These are phyloP conservation scores for Xestia c-nigrum DNA, from an alignment of 2,888 invertebrate species.

Conservation along the genomic window DNA sequence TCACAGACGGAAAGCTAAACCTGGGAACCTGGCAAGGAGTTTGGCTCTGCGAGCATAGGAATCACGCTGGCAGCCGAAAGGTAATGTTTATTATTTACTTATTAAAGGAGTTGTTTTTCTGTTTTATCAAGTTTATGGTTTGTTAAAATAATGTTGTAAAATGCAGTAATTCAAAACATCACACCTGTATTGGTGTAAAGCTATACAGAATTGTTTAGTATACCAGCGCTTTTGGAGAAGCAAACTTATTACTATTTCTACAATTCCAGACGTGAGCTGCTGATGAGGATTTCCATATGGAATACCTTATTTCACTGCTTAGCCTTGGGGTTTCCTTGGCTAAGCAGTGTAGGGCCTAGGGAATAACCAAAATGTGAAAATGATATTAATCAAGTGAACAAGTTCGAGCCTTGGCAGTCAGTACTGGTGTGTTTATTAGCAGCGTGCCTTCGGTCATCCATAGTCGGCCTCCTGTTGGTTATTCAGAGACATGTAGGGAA, in stretches of 20 bases:
- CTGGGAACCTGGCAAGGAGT: constrained; percentile 99
- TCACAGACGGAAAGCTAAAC: constrained; percentile 98
- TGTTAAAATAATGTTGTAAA: not conserved
- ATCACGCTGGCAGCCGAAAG: constrained; percentile 98
- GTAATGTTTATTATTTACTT: constrained; percentile 68
- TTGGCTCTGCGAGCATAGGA: constrained; percentile 99
- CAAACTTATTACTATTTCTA: not conserved
- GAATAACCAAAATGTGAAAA: not conserved
- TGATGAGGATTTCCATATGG: not conserved
- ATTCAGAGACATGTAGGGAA: not conserved
- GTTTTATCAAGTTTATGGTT: not conserved
- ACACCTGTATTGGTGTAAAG: no score
- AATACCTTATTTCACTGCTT: not conserved
- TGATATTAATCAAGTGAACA: not conserved
- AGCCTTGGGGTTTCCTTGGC: no score
- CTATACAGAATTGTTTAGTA: not conserved
- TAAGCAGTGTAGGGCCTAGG: no score
- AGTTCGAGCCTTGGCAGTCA: not conserved
- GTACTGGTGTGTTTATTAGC: not conserved
- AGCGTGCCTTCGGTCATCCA: not conserved
- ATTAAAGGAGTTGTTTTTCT: not conserved
- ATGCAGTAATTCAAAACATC: not conserved
- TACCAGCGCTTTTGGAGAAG: not conserved
- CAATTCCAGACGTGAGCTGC: not conserved
- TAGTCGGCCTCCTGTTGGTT: not conserved